Percentiles rank a stretch among this genome's conserved stretches.
Evolutionary conservation across 2,888 invertebrate genomes (phyloP).

Genomic region (Cheilosia scutellata): DNA sequence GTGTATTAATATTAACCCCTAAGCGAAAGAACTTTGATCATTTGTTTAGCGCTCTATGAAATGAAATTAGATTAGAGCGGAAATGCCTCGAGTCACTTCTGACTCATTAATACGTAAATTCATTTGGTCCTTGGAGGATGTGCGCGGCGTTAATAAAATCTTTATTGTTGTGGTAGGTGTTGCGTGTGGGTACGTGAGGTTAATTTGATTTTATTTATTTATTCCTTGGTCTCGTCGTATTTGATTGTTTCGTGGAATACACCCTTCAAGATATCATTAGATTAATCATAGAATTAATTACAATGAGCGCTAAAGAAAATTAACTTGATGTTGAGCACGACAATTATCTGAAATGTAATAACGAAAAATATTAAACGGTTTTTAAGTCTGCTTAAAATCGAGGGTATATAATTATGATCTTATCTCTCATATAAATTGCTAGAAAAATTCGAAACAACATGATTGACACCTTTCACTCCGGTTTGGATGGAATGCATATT

Average conservation of each 20-base stretch:
- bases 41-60: constrained; percentile 52
- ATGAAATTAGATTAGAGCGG: constrained; percentile 63
- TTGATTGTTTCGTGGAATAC: background rate
- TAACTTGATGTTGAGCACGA: too few relatives aligned
- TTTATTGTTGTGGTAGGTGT: constrained; percentile 53
- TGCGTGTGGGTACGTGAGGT: constrained; percentile 14
- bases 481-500: too few relatives aligned
- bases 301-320: background rate
- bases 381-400: too few relatives aligned
- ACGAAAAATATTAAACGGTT: too few relatives aligned
- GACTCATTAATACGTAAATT: constrained; percentile 65
- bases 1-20: constrained; percentile 48
- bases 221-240: constrained; percentile 13
- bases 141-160: constrained; percentile 49
- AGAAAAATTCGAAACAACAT: too few relatives aligned
- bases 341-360: too few relatives aligned
- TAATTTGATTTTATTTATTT: constrained; percentile 66
- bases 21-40: constrained; percentile 62
- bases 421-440: too few relatives aligned
- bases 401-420: too few relatives aligned
- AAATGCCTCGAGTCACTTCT: constrained; percentile 53
- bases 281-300: background rate
- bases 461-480: too few relatives aligned
- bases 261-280: background rate
- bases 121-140: constrained; percentile 50